Evolutionary conservation across 2,888 invertebrate species (phyloP).

Genomic region (Koerneria pararmatus): DNA sequence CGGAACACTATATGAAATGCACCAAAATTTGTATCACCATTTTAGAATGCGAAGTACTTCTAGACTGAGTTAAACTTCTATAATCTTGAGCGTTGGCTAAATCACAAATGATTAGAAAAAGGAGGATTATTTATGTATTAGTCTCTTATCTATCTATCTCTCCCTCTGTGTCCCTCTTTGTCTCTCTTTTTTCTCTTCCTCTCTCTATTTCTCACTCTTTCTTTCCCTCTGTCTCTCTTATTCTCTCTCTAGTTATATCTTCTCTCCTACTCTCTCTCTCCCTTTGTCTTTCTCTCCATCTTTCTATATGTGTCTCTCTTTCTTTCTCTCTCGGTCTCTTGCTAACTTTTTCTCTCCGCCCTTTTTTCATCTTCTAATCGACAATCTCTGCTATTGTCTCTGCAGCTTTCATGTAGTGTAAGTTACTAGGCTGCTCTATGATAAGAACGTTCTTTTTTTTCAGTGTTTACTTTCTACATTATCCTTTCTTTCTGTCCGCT

Average conservation of each 20-base stretch:
- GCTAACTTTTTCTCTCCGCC: not conserved
- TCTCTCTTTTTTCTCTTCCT: not conserved
- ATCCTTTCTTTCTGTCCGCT: no score
- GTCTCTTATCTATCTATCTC: conserved; percentile 4
- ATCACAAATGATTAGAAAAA: no score
- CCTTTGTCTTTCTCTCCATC: not conserved
- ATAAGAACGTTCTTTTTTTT: no score
- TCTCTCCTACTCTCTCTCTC: not conserved
- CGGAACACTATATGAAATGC: no score
- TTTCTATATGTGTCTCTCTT: not conserved
- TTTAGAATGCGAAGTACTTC: no score
- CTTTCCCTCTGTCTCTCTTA: not conserved
- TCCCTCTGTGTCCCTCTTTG: not conserved
- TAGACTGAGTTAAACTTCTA: no score
- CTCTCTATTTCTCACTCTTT: conserved; percentile 6
- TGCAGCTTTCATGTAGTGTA: no score
- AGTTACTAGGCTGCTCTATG: no score
- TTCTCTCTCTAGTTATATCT: not conserved
- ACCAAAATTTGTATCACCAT: no score
- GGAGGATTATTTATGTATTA: no score
- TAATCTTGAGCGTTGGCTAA: no score
- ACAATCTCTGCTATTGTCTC: not conserved
- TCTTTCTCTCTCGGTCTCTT: not conserved
- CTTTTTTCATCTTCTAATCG: not conserved
- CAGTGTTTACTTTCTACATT: no score